These are phyloP conservation scores for Erpetoichthys calabaricus DNA, from an alignment of 2,797 vertebrate genomes.

Conservation along the genomic window DNA sequence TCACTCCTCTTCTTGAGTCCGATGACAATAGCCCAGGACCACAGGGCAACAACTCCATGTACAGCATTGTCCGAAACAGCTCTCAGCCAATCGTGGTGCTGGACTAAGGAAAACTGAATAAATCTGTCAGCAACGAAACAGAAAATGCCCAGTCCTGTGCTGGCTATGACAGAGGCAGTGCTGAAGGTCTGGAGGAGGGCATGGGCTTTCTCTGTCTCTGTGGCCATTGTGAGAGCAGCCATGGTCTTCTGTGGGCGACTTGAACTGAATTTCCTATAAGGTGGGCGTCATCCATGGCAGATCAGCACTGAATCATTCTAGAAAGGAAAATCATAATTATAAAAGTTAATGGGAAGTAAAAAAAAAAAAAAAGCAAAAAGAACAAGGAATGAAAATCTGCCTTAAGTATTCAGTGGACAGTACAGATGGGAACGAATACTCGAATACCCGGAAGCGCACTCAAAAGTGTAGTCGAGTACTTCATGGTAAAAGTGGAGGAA, in stretches of 20 bases:
- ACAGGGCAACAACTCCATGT: slow-evolving; percentile 74
- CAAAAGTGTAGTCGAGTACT: no score
- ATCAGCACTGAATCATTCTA: no score
- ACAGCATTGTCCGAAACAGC: slow-evolving; percentile 72
- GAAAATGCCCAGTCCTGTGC: slow-evolving; percentile 70
- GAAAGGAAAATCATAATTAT: no score
- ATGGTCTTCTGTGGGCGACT: slow-evolving; percentile 41
- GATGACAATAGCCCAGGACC: slow-evolving; percentile 86
- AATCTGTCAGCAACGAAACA: slow-evolving; percentile 67
- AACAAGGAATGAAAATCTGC: no score
- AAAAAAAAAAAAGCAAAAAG: no score
- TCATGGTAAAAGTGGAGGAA: no score
- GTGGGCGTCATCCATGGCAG: slow-evolving; percentile 20
- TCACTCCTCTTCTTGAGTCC: slow-evolving; percentile 82
- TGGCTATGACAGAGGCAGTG: slow-evolving; percentile 70
- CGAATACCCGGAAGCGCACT: no score
- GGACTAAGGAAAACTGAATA: slow-evolving; percentile 61
- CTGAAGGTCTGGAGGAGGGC: slow-evolving; percentile 81
- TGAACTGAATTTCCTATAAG: slow-evolving; percentile 55
- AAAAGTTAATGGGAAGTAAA: no score
- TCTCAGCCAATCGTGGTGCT: slow-evolving; percentile 73
- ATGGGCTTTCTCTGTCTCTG: slow-evolving; percentile 76
- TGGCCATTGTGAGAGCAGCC: slow-evolving; percentile 55
- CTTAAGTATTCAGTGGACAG: no score
- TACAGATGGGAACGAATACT: no score